Percentiles rank a stretch among this genome's conserved stretches.
Evolutionary conservation across 2,797 vertebrate species (phyloP).

Genomic region (Steatocranus sp.): DNA sequence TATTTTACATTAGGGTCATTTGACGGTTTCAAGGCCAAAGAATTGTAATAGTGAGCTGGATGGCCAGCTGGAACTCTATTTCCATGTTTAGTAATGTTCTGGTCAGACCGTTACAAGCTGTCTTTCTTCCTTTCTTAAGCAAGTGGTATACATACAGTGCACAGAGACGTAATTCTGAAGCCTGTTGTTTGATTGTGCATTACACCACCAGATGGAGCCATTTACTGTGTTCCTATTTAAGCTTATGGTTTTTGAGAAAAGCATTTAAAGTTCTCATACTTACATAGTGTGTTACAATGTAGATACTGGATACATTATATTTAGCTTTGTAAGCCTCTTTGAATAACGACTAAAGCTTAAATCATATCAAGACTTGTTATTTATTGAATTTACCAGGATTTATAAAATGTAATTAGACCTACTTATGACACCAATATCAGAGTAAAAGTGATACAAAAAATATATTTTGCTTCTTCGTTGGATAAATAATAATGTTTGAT

Average conservation of each 20-base stretch:
- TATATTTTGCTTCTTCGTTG: background rate
- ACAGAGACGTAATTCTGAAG: background rate
- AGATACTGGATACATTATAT: background rate
- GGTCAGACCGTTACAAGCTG: background rate
- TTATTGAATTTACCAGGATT: background rate
- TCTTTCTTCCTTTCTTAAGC: background rate
- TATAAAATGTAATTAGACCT: background rate
- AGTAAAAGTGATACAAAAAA: background rate
- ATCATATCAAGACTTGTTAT: background rate
- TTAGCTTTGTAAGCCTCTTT: background rate
- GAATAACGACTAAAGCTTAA: background rate
- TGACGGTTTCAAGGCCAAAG: background rate
- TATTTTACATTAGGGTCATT: background rate
- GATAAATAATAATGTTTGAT: background rate
- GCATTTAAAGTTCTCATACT: background rate
- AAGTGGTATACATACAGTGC: background rate
- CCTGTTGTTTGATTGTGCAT: background rate
- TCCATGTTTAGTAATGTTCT: background rate
- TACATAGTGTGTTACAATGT: background rate
- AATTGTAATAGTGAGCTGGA: background rate
- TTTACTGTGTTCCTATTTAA: background rate
- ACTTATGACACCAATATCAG: background rate
- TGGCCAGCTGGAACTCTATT: background rate
- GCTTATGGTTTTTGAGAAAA: background rate
- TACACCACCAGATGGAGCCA: background rate